Conservation (phyloP, 2,888 invertebrate genomes). For the Apantesis nais region DNA sequence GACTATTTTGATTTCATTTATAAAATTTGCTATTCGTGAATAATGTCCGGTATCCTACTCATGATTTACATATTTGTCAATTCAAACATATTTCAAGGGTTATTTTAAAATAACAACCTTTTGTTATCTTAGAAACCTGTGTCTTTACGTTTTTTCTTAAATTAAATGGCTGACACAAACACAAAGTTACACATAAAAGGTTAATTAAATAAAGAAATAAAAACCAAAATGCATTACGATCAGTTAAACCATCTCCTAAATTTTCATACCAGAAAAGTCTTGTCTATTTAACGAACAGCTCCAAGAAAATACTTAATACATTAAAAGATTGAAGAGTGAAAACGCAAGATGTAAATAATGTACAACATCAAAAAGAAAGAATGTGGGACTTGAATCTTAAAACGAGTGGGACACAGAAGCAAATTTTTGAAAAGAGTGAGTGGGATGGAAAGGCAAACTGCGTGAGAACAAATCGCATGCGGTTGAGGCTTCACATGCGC, state of each 20-base stretch:
- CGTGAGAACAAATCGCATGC: slow-evolving; percentile 75
- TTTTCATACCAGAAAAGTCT: neutral
- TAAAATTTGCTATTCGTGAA: neutral
- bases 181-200: neutral
- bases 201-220: neutral
- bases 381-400: slow-evolving; percentile 52
- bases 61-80: neutral
- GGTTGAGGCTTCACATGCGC: slow-evolving; percentile 65
- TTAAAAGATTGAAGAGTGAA: slow-evolving; percentile 32
- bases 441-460: slow-evolving; percentile 65
- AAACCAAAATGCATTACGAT: neutral
- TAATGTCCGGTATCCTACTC: neutral
- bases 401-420: slow-evolving; percentile 57
- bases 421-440: slow-evolving; percentile 51
- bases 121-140: neutral
- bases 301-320: slow-evolving; percentile 10
- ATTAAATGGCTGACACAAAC: neutral
- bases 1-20: neutral
- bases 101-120: neutral
- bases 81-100: neutral
- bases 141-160: neutral
- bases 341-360: slow-evolving; percentile 55
- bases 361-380: slow-evolving; percentile 58
- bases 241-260: neutral
- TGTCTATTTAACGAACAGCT: neutral